Evolutionary conservation across 2,113 vertebrate species (phyloP).

Genomic region (Bucco capensis): DNA sequence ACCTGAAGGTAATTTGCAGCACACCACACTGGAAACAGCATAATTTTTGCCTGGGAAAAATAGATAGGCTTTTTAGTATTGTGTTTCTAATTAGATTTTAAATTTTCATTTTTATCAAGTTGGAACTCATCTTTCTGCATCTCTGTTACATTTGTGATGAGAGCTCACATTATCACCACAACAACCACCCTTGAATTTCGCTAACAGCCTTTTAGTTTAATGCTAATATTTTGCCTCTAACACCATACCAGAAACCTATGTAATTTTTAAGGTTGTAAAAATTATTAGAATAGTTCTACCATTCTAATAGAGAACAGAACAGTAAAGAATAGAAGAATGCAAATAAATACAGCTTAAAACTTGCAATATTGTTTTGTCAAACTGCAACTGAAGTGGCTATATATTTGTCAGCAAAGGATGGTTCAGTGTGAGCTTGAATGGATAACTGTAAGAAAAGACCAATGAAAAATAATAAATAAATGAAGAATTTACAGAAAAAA

Average conservation of each 20-base stretch:
- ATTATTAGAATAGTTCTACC: neutral
- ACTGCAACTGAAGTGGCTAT: neutral
- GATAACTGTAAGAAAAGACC: neutral
- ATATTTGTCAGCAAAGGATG: neutral
- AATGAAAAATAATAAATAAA: neutral
- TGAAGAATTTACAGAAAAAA: neutral
- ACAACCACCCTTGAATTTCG: neutral
- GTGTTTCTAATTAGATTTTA: slow-evolving; percentile 14
- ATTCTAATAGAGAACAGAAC: neutral
- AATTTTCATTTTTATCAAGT: neutral
- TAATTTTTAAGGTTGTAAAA: neutral
- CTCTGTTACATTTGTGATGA: neutral
- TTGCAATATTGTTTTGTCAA: neutral
- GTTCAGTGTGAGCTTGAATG: neutral
- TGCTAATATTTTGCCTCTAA: neutral
- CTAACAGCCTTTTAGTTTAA: neutral
- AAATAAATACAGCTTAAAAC: neutral
- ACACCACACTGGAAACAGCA: neutral
- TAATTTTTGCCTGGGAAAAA: neutral
- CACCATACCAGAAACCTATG: neutral
- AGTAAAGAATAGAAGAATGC: neutral
- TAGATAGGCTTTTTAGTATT: neutral
- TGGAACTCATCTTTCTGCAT: neutral
- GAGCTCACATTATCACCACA: neutral
- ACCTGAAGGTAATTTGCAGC: slow-evolving; percentile 35